Conservation (phyloP, 2,888 invertebrate species). For the Polydrusus cervinus region DNA sequence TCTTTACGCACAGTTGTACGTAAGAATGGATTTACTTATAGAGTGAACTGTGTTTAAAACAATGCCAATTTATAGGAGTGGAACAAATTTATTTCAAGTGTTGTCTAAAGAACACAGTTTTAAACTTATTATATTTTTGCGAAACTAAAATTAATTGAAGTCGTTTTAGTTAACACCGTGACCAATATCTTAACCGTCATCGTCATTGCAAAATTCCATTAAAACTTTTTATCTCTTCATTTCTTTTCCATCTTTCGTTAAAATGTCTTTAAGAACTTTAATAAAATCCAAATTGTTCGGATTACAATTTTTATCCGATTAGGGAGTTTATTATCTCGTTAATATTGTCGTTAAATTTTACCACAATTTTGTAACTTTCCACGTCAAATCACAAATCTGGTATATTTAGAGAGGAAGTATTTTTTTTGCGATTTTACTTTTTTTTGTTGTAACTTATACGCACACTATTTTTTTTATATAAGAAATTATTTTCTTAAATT, state of each 20-base stretch:
- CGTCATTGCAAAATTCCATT: constrained; percentile 13
- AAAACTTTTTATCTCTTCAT: constrained; percentile 18
- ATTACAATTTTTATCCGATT: constrained; percentile 35
- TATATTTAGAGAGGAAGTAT: background rate
- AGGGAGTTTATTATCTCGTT: constrained; percentile 34
- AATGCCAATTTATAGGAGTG: too few relatives aligned
- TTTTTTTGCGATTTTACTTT: background rate
- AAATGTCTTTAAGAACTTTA: constrained; percentile 32
- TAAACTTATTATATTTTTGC: background rate
- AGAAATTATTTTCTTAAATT: too few relatives aligned
- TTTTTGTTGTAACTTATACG: too few relatives aligned
- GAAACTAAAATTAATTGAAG: background rate
- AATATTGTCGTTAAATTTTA: constrained; percentile 27
- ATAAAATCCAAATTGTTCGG: constrained; percentile 33
- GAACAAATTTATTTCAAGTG: background rate
- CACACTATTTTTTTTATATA: too few relatives aligned
- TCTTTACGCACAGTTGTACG: too few relatives aligned
- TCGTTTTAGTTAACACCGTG: background rate
- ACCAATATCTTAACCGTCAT: constrained; percentile 3
- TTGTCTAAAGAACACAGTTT: background rate
- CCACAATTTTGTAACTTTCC: constrained; percentile 16
- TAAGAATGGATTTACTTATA: too few relatives aligned
- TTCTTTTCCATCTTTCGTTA: constrained; percentile 21
- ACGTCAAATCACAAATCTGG: background rate
- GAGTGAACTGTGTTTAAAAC: too few relatives aligned